Percentiles rank a stretch among this genome's conserved stretches.
Evolutionary conservation across 2,113 vertebrate genomes (phyloP).

Genomic region (Muscicapa adusta): DNA sequence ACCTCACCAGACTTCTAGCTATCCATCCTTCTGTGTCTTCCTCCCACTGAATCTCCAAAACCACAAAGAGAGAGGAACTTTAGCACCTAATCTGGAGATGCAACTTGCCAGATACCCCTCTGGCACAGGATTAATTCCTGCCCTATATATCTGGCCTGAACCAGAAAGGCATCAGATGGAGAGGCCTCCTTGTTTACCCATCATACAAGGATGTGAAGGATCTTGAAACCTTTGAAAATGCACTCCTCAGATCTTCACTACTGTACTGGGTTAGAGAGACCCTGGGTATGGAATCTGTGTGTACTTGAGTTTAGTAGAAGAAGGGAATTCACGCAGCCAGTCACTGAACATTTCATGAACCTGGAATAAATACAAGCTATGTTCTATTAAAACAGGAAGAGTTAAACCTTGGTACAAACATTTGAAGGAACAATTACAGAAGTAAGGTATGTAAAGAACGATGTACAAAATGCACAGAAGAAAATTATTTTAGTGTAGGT

Average conservation of each 20-base stretch:
- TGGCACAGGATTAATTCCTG: background rate
- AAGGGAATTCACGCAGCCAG: background rate
- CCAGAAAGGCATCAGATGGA: background rate
- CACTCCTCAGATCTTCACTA: background rate
- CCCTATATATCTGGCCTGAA: background rate
- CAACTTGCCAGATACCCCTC: background rate
- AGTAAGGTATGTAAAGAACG: background rate
- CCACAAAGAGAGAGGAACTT: background rate
- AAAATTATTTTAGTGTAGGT: background rate
- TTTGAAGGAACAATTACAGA: background rate
- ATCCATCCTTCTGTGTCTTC: background rate
- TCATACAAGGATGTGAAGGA: background rate
- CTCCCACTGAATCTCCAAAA: background rate
- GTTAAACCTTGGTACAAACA: background rate
- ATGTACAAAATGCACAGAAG: background rate
- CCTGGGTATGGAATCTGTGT: rapidly evolving
- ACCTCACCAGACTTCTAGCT: background rate
- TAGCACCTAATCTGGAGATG: background rate
- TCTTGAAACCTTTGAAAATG: background rate
- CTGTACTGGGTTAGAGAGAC: background rate
- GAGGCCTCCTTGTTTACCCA: background rate
- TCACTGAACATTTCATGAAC: background rate
- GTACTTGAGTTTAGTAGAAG: background rate
- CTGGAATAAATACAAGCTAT: background rate
- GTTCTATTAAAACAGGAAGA: background rate